These are phyloP conservation scores for Cassiopea andromeda DNA, from an alignment of 30 jellyfish, hydroid and myxozoan species.

Conservation along the genomic window DNA sequence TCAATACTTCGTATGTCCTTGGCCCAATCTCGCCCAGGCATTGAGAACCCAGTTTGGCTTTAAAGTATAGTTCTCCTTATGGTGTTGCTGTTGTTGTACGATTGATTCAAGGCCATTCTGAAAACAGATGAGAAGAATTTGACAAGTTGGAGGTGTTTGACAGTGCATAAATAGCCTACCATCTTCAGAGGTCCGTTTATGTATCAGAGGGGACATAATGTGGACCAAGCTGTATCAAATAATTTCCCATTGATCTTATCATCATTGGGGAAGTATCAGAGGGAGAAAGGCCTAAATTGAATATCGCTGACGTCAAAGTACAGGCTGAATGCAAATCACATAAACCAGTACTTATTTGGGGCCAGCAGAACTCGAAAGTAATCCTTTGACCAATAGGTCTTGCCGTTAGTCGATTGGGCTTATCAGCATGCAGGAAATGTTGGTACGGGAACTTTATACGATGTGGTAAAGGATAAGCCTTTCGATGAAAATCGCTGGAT, in stretches of 20 bases:
- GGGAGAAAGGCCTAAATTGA: neutral
- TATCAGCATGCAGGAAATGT: neutral
- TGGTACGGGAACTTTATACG: neutral
- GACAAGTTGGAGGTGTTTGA: neutral
- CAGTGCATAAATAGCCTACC: neutral
- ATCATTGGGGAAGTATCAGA: neutral
- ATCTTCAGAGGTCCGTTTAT: neutral
- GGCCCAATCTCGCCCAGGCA: no score
- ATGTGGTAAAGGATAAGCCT: neutral
- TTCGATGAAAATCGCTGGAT: neutral
- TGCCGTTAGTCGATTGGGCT: neutral
- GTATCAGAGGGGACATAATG: neutral
- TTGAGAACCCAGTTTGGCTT: no score
- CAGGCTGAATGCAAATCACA: neutral
- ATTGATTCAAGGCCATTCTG: no score
- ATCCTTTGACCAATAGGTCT: neutral
- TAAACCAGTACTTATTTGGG: neutral
- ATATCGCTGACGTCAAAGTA: neutral
- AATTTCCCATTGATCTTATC: neutral
- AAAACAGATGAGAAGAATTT: no score
- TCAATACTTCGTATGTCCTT: no score
- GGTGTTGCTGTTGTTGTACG: no score
- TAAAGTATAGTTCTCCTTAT: no score
- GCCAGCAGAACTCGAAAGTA: neutral
- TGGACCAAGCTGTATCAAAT: neutral